These are phyloP conservation scores for Myripristis murdjan DNA, from an alignment of 2,797 vertebrate genomes.

Conservation along the genomic window DNA sequence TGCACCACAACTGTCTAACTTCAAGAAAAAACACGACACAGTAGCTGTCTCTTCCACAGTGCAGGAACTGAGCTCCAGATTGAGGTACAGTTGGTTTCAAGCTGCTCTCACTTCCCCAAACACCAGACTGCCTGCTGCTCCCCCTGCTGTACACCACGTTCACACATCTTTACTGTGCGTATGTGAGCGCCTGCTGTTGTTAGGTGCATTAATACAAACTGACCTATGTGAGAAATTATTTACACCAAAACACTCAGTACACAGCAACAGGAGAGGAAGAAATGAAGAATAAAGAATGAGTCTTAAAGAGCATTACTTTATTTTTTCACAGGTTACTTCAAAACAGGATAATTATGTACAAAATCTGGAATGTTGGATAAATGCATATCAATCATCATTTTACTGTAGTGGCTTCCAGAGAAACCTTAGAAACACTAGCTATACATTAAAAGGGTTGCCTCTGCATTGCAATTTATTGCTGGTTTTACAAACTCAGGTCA, in stretches of 20 bases:
- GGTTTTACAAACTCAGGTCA: constrained; percentile 88
- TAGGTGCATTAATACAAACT: too few species aligned
- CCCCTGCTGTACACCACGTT: too few species aligned
- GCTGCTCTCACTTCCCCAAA: too few species aligned
- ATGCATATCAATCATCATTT: constrained; percentile 90
- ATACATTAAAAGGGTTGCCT: constrained; percentile 88
- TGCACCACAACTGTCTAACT: too few species aligned
- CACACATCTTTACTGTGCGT: too few species aligned
- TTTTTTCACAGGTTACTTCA: constrained; percentile 92
- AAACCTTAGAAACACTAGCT: constrained; percentile 85
- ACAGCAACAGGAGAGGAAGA: not conserved
- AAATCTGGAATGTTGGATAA: constrained; percentile 97
- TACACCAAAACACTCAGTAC: not conserved
- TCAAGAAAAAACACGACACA: too few species aligned
- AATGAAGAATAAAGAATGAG: constrained; percentile 32
- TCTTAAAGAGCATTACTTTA: constrained; percentile 94
- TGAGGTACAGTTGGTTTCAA: too few species aligned
- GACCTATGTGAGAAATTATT: too few species aligned
- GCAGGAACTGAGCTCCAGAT: too few species aligned
- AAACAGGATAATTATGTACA: constrained; percentile 95
- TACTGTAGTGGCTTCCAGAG: constrained; percentile 85
- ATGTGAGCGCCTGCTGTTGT: too few species aligned
- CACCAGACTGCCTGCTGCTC: too few species aligned
- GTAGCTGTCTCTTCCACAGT: too few species aligned
- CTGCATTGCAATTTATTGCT: constrained; percentile 93